Base-by-base conservation (phyloP, 2,797 vertebrate genomes). In the Balearica regulorum region DNA sequence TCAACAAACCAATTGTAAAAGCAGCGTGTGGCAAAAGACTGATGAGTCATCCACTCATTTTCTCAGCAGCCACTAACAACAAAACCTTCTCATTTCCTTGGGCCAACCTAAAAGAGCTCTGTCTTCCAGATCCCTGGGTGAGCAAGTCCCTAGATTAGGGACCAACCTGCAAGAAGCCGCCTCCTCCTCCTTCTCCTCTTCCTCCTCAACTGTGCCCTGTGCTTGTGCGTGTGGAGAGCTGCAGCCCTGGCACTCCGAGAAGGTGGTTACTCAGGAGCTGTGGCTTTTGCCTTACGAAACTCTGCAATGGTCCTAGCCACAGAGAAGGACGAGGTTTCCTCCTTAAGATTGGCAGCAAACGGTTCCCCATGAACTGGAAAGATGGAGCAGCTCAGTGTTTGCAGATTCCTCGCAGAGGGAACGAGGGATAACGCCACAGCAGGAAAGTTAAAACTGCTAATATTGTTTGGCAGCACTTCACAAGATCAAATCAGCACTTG, bases 381-480 rank as follows among this genome's bases (percentile, higher is more conserved):
- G 72, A 83, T 3, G 53, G 57, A 86, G 89, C 84, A 64, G 84
- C 54, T 75, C 65, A 5, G 33, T 37, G 76, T 48, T 61, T 54
- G 65, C 76, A 92, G 79, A 65, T 84, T 90, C 85, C 87, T 90
- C 1, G 0, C 46, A 17, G 35, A 76, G 24, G 65, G 48, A 81
- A 54, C 0, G 3, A 57, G 31, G 65, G 76, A 61, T 61, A 82
- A 83, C 2, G 10, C 84, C 93, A 62, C 89, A 94, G 94, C 77
- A 69, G 96, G 96, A 69, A 93, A 83, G 61, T 88, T 90, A 77
- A 91, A 95, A 54, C 91, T 87, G 94, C 72, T 95, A 92, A 93
- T 91, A 51, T 20, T 44, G 43, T 81, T 89, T 95, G 94, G 96
- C 95, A 94, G 91, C 87, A 18, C 65, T 94, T 95, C 92, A 94